Base-by-base conservation (phyloP, 2,888 invertebrate species). In the Eupithecia inturbata region DNA sequence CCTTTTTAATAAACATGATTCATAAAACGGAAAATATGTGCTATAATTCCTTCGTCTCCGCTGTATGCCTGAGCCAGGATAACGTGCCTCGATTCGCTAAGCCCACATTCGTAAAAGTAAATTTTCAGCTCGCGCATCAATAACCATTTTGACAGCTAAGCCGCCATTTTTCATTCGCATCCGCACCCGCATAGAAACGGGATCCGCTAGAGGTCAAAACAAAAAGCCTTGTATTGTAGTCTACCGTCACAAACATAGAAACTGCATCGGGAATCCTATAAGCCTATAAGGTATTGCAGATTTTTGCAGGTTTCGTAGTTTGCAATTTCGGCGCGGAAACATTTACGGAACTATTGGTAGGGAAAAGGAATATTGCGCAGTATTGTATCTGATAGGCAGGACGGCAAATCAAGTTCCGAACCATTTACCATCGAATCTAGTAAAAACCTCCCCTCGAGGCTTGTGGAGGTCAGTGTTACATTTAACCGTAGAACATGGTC, bases 361-460 rank as follows among this genome's bases (percentile, higher is more conserved):
- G 92, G 88, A 91, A 85, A 84, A 82, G 84, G 83, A 88, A 88
- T 86, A 90, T 89, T 81, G 82, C 87, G 83, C 85, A 82, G 77
- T 68, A 75, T 74, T 82, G 77, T 68, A 75, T 74, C 88, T 85
- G 86, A 87, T 83, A 83, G 78, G 82, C 82, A 82, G 82, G 82
- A 86, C 87, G 83, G 88, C 92, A 92, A 91, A 92, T 92, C 91
- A 92, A 91, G 91, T 94, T 93, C 92, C 92, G 82, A 88, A 87
- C 91, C 92, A 92, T 92, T 94, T 92, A 91, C 91, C 92, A 91
- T 86, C 89, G 91, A 93, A 93, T 93, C 92, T 89, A 91, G 92
- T 93, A 93, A 93, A n/a, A n/a, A n/a, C n/a, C n/a, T 92, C 93
- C 92, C 91, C 90, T 90, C 90, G 87, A 87, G 89, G 88, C 91